Evolutionary conservation across 1,140 invertebrate species (phyloP), one percentile per base, ranked within the genome.

Genomic region (Stenopsyche tienmushanensis): DNA sequence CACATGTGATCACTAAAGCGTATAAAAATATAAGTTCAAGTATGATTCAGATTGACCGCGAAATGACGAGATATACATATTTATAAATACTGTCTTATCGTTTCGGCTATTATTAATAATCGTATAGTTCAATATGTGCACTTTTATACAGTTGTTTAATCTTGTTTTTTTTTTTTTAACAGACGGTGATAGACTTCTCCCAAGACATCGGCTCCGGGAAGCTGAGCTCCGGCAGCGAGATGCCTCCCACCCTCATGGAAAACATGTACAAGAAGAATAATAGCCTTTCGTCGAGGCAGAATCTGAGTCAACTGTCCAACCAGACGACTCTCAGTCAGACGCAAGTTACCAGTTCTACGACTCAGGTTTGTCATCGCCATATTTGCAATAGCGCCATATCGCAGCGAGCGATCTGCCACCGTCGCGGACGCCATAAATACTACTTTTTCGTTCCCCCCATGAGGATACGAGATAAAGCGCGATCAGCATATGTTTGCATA

Each of bases 311-410:
- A 25, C 18, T 66, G n/a, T 53, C 47, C n/a, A 62, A 17, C 24
- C 65, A 66, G 42, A 57, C 65, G 3, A 55, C 49, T 17, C 25
- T 65, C 10, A 67, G 63, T 53, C 67, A 81, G 66, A 39, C 49
- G 15, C 81, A 82, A 69, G 80, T 82, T 63, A 82, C 82, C 41
- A 80, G 78, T 45, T 79, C 79, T 13, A 75, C 78, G 60, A 76
- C 80, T 72, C 80, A 81, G 75, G 80, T 81, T 65, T 66, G 24
- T 21, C 23, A 49, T 17, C 3, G 3, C 18, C 18, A 15, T 42
- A 17, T 15, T 42, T 42, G 9, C 3, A 18, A 2, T 18, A 20
- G 17, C 9, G 3, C 9, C 18, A 21, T 45, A 45, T 45, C n/a
- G n/a, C n/a, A n/a, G n/a, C n/a, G n/a, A n/a, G n/a, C n/a, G n/a